A percentile compares a stretch with the other conserved stretches of the same genome.
Evolutionary conservation across 1,140 invertebrate genomes (phyloP).

Genomic region (Thaumetopoea pityocampa): DNA sequence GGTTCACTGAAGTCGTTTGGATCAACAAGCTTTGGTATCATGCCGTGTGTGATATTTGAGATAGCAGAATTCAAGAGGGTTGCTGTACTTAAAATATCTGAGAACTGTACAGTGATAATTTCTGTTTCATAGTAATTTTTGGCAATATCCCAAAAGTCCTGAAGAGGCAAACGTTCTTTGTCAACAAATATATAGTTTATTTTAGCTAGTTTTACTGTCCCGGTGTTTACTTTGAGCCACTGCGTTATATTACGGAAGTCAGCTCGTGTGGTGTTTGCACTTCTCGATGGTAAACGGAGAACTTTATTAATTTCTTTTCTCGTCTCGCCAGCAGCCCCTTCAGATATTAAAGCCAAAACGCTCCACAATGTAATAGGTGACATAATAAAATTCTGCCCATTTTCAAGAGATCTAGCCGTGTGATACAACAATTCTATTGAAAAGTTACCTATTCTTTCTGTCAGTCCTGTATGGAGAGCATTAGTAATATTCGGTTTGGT

Average conservation of each 20-base stretch:
- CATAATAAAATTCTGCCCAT: constrained; percentile 46
- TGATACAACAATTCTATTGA: constrained; percentile 58
- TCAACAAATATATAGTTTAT: constrained; percentile 57
- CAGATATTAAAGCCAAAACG: constrained; percentile 65
- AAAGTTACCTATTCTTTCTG: constrained; percentile 62
- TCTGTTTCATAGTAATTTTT: constrained; percentile 75
- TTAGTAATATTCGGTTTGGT: not conserved
- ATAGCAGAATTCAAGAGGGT: constrained; percentile 82
- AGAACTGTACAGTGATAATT: constrained; percentile 78
- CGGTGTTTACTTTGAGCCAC: constrained; percentile 58
- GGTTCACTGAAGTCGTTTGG: constrained; percentile 73
- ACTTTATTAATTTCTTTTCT: constrained; percentile 47
- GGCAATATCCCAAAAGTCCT: constrained; percentile 50
- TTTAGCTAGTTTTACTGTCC: constrained; percentile 47
- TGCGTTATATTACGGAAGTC: constrained; percentile 49
- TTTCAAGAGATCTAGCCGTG: constrained; percentile 31
- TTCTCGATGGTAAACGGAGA: constrained; percentile 41
- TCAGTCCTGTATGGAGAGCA: constrained; percentile 27
- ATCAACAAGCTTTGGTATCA: constrained; percentile 80
- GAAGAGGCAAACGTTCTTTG: constrained; percentile 23
- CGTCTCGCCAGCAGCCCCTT: constrained; percentile 65
- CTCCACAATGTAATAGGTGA: constrained; percentile 76
- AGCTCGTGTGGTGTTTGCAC: constrained; percentile 35
- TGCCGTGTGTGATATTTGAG: constrained; percentile 78
- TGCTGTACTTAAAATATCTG: constrained; percentile 52